Evolutionary conservation across 1,140 invertebrate genomes (phyloP).

Genomic region (Elymnias hypermnestra): DNA sequence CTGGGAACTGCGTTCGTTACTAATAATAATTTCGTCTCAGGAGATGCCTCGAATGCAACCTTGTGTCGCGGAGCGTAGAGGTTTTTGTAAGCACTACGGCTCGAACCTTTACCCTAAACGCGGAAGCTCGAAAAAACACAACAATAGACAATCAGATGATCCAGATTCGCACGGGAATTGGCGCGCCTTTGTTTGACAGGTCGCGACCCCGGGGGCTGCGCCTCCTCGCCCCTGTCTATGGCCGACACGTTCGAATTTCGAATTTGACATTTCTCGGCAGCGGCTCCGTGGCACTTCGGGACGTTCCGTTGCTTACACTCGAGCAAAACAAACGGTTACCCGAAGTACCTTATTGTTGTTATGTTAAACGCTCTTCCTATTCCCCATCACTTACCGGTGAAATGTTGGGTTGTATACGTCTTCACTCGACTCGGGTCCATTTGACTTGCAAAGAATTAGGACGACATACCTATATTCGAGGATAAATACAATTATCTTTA

Average conservation of each 20-base stretch:
- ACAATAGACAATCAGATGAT: constrained; percentile 59
- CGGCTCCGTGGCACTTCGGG: no score
- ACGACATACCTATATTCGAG: no score
- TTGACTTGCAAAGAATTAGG: no score
- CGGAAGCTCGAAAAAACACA: constrained; percentile 31
- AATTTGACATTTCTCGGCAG: no score
- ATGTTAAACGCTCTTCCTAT: no score
- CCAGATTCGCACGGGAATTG: constrained; percentile 56
- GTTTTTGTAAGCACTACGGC: not conserved
- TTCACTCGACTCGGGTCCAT: no score
- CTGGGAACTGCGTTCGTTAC: constrained; percentile 8
- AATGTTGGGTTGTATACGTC: no score
- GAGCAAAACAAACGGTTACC: no score
- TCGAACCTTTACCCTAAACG: constrained; percentile 2
- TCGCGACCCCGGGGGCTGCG: constrained; percentile 36
- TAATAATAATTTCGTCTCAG: not conserved
- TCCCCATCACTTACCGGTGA: no score
- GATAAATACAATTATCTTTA: no score
- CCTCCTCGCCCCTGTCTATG: constrained; percentile 16
- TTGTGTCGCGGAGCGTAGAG: not conserved
- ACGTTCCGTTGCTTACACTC: no score
- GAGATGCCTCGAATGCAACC: not conserved
- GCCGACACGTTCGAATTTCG: constrained; percentile 8
- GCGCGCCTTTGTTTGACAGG: constrained; percentile 35
- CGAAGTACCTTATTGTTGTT: no score